Conservation (phyloP, 2,113 vertebrate genomes). For the Hipposideros armiger region DNA sequence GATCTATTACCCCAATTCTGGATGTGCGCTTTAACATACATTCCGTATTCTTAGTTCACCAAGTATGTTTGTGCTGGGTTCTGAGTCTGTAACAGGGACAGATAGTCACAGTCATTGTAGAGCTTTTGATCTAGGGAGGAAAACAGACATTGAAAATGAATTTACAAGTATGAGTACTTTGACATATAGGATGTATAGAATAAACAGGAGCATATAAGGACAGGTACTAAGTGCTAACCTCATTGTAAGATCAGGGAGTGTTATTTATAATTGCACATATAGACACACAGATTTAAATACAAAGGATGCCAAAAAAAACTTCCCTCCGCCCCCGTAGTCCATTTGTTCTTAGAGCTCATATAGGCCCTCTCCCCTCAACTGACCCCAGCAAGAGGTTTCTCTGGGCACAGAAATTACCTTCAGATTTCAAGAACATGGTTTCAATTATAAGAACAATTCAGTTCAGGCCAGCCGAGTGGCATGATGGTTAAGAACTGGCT, state of each 20-base stretch:
- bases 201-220: not conserved
- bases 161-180: not conserved
- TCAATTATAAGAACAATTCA: not conserved
- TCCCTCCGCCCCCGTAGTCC: not conserved
- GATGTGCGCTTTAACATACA: rapidly evolving
- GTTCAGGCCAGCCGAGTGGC: not conserved
- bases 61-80: not conserved
- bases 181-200: not conserved
- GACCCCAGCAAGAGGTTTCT: no score
- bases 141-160: not conserved
- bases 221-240: not conserved
- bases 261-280: not conserved
- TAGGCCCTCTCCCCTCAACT: not conserved
- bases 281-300: not conserved
- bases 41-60: not conserved
- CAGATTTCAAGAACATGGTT: not conserved
- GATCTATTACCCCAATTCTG: not conserved
- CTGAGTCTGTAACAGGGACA: not conserved
- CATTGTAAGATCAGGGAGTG: not conserved
- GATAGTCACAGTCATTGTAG: no score
- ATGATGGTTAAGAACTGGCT: no score
- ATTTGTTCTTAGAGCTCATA: not conserved
- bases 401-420: not conserved
- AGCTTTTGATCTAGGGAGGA: not conserved
- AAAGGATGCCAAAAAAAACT: no score